Percentiles rank a stretch among this genome's conserved stretches.
Evolutionary conservation across 2,797 vertebrate species (phyloP).

Genomic region (Siniperca scherzeri): DNA sequence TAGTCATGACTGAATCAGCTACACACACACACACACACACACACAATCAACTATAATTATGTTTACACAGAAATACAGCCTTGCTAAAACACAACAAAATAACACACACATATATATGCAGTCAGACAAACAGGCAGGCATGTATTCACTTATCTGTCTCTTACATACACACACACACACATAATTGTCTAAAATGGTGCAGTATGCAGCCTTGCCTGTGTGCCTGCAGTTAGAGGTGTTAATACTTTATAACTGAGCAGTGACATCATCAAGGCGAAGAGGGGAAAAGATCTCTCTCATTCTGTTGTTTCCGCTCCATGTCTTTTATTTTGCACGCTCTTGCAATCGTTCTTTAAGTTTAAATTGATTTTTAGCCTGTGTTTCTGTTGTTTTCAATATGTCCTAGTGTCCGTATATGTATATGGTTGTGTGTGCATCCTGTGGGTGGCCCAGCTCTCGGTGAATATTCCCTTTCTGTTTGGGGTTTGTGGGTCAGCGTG

Average conservation of each 20-base stretch:
- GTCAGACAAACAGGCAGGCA: not conserved
- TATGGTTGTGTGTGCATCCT: constrained; percentile 13
- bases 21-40: constrained; percentile 4
- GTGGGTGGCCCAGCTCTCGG: constrained; percentile 39
- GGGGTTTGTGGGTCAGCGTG: constrained; percentile 63
- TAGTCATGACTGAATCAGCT: constrained; percentile 10
- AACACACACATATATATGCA: not conserved
- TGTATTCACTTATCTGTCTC: not conserved
- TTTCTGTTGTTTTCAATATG: constrained; percentile 35
- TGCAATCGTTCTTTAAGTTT: constrained; percentile 1
- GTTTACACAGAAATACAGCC: not conserved
- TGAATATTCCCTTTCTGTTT: constrained; percentile 31
- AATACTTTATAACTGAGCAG: constrained; percentile 27
- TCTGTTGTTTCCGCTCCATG: not conserved
- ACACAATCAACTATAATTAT: constrained; percentile 1
- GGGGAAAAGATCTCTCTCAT: not conserved
- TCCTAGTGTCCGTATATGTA: not conserved
- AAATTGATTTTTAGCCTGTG: constrained; percentile 37
- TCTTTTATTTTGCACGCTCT: constrained; percentile 3
- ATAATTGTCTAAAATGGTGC: constrained; percentile 11
- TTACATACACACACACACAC: constrained; percentile 5
- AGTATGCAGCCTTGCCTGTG: constrained; percentile 5
- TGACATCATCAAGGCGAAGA: constrained; percentile 3
- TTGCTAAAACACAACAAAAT: not conserved
- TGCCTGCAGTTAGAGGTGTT: constrained; percentile 24